These are phyloP conservation scores for Diplogasteroides magnus DNA, from an alignment of 1,140 invertebrate genomes.

Conservation along the genomic window DNA sequence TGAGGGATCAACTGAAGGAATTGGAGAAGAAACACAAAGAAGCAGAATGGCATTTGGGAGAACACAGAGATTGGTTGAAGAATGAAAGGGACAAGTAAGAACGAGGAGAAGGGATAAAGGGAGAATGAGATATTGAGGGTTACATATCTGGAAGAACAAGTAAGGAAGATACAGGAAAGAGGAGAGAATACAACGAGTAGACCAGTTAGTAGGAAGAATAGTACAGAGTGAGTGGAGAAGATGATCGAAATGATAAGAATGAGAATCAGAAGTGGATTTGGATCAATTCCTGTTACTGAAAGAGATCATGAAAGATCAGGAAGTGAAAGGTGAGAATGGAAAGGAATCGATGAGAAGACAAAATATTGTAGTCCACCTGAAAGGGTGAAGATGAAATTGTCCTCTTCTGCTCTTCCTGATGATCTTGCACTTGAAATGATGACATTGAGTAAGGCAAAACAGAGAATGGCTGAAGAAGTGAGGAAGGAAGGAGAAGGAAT, in stretches of 20 bases:
- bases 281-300: too few relatives aligned
- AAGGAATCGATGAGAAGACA: too few relatives aligned
- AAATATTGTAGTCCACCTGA: too few relatives aligned
- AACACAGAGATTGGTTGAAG: neutral
- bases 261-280: too few relatives aligned
- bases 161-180: too few relatives aligned
- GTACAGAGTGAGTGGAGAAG: neutral
- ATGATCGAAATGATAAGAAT: too few relatives aligned
- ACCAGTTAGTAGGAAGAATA: neutral
- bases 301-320: too few relatives aligned
- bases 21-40: too few relatives aligned
- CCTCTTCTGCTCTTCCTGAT: too few relatives aligned
- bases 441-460: neutral
- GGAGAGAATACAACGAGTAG: neutral
- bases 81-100: neutral
- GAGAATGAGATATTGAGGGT: neutral
- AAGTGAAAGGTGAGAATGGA: too few relatives aligned
- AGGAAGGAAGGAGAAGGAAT: neutral
- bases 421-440: neutral
- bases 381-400: too few relatives aligned
- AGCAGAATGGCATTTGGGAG: neutral
- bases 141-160: neutral
- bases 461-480: neutral
- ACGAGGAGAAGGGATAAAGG: neutral
- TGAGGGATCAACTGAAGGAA: neutral